A percentile compares a stretch with the other conserved stretches of the same genome.
phyloP scores from a whole-genome alignment of 2,113 vertebrate genomes.

The Steatornis caripensis region DNA sequence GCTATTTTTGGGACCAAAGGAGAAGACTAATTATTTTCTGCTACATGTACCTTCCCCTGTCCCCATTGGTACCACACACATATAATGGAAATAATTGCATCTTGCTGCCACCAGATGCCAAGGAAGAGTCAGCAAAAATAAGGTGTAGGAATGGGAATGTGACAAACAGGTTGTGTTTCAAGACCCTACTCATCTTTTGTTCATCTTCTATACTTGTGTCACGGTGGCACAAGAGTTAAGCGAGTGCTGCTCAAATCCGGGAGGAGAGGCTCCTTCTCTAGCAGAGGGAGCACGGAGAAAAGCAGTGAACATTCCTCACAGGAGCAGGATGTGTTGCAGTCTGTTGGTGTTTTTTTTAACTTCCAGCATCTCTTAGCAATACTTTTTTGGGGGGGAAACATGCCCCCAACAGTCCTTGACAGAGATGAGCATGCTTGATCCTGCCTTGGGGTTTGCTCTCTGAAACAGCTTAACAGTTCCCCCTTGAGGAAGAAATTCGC shows the following conservation, averaged over 20 bases:
- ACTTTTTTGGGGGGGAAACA: not conserved
- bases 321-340: not conserved
- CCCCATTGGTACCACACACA: not conserved
- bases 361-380: not conserved
- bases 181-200: not conserved
- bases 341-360: not conserved
- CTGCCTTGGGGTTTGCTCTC: not conserved
- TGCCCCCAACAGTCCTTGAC: not conserved
- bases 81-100: not conserved
- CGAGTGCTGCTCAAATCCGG: not conserved
- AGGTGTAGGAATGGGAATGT: not conserved
- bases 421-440: not conserved
- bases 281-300: not conserved
- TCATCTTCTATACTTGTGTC: not conserved
- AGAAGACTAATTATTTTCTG: not conserved
- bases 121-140: not conserved
- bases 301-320: not conserved
- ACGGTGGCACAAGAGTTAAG: not conserved
- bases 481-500: not conserved
- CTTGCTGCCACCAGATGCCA: not conserved
- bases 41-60: not conserved
- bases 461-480: not conserved
- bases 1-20: not conserved
- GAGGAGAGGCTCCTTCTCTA: not conserved
- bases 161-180: not conserved